These are phyloP conservation scores for Platerodrilus igneus DNA, from an alignment of 2,888 invertebrate genomes.

Conservation along the genomic window DNA sequence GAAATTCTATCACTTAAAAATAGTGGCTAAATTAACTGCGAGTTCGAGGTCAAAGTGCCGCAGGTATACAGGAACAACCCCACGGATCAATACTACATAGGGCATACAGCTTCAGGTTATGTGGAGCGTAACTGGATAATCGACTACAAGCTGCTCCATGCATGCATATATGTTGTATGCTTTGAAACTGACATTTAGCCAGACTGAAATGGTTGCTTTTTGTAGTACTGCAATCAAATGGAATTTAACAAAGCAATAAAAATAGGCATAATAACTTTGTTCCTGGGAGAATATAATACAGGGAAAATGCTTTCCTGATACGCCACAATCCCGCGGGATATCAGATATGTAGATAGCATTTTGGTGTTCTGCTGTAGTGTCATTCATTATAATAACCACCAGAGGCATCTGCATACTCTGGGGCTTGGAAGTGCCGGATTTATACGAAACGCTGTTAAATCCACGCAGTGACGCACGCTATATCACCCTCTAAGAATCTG, in stretches of 20 bases:
- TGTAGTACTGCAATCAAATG: too few species aligned
- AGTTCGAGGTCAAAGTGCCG: conserved; percentile 35
- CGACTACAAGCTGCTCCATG: too few species aligned
- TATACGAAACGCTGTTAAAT: conserved; percentile 17
- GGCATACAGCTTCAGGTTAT: conserved; percentile 20
- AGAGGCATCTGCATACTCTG: conserved; percentile 16
- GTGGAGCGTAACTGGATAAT: too few species aligned
- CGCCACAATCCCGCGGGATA: conserved; percentile 39
- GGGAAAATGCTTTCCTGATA: not conserved
- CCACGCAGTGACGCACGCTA: conserved; percentile 13
- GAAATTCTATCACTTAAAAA: conserved; percentile 32
- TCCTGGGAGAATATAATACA: not conserved
- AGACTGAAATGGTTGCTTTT: too few species aligned
- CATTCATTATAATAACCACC: conserved; percentile 25
- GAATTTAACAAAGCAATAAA: too few species aligned
- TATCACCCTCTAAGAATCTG: too few species aligned
- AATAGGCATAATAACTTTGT: not conserved
- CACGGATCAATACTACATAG: conserved; percentile 36
- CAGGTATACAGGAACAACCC: conserved; percentile 32
- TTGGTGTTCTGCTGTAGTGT: conserved; percentile 36
- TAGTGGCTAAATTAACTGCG: conserved; percentile 32
- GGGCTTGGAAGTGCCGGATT: conserved; percentile 6
- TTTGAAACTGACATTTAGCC: too few species aligned
- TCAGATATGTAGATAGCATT: conserved; percentile 48
- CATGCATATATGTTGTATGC: too few species aligned